Base-by-base conservation (phyloP, 2,888 invertebrate species). In the Hydriomena furcata region DNA sequence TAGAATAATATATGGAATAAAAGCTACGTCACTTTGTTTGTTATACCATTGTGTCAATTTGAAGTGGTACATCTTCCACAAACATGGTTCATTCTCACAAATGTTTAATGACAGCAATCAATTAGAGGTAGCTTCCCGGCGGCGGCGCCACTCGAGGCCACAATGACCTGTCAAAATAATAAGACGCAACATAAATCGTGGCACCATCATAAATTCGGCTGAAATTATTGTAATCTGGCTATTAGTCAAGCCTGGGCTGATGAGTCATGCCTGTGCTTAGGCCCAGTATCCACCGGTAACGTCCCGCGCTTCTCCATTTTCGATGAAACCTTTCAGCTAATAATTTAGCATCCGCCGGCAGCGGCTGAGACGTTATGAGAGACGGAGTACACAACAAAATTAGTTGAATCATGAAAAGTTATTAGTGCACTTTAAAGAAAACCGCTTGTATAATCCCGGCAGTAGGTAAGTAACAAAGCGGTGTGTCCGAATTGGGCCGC, bases 131-230 rank as follows among this genome's bases (percentile, higher is more conserved):
- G 24, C 40, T n/a, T 10, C 11, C 47, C 28, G 17, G 2, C 17
- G 17, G 5, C 20, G 35, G 37, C 48, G 28, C 44, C 44, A 65
- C 70, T 66, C 71, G 67, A 70, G 62, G 67, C 65, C 61, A 65
- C 70, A 79, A 79, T 78, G 76, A 79, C 69, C 80, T 76, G 81
- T 82, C 82, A 79, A 70, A 84, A 82, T 84, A 82, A 82, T 83
- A 84, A 85, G 81, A 82, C 76, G 67, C 56, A 60, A 61, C 74
- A 82, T 85, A 76, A 81, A 85, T 85, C 74, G 51, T 58, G 45
- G 55, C 71, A 66, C 71, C 71, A 60, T 72, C 76, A 79, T 79
- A 76, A 79, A 78, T 81, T 78, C 51, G 51, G 47, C 57, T 65
- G 54, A 61, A 70, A 76, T 73, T 73, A 78, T 76, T 78, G 71